Evolutionary conservation across 2,888 invertebrate species (phyloP).

Genomic region (Strigamia transsilvanica): DNA sequence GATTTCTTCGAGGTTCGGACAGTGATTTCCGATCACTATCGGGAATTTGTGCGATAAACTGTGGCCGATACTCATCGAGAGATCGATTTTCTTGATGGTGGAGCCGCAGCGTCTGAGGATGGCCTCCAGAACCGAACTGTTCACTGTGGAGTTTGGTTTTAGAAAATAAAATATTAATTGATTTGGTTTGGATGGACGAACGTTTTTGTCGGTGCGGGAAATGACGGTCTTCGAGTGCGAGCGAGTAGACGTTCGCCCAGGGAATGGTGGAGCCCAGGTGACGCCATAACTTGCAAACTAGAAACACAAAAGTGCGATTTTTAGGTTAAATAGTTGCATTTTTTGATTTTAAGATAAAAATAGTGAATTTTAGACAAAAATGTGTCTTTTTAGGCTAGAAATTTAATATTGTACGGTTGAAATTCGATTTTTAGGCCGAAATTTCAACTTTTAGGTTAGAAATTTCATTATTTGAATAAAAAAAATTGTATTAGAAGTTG

Average conservation of each 20-base stretch:
- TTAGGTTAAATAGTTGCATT: no score
- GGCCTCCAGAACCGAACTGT: background rate
- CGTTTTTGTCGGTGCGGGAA: background rate
- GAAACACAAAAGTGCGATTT: no score
- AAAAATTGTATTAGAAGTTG: no score
- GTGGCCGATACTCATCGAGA: background rate
- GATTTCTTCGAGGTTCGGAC: background rate
- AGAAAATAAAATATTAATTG: background rate
- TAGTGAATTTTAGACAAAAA: no score
- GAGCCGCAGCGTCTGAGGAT: background rate
- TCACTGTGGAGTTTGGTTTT: background rate
- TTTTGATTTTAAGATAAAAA: no score
- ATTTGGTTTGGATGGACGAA: background rate
- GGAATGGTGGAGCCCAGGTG: background rate
- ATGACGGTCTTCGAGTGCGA: background rate
- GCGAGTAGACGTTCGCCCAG: background rate
- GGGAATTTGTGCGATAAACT: conserved; percentile 13
- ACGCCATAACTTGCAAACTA: background rate
- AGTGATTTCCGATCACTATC: background rate
- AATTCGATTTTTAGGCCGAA: no score
- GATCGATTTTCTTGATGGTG: background rate
- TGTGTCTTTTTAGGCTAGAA: no score
- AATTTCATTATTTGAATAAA: no score
- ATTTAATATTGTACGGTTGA: no score
- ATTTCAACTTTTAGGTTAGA: no score